These are phyloP conservation scores for Hylyphantes graminicola DNA, from an alignment of 1,140 invertebrate genomes.

Conservation along the genomic window DNA sequence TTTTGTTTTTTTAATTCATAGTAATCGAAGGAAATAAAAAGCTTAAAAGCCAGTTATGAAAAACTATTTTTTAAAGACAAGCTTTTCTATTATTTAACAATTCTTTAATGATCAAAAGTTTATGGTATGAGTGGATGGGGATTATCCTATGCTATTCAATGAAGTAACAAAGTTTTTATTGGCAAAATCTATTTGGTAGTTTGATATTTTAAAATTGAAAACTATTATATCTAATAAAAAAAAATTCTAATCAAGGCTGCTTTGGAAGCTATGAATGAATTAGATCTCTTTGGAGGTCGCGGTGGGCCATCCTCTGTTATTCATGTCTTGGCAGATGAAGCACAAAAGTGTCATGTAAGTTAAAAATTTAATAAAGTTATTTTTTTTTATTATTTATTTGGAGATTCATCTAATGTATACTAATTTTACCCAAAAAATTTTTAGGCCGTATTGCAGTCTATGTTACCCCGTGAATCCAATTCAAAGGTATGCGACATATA, in stretches of 20 bases:
- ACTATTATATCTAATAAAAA: no score
- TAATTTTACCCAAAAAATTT: conserved; percentile 40
- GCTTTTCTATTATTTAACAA: no score
- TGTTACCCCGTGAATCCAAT: conserved; percentile 97
- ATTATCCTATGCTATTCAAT: neutral
- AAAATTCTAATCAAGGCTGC: conserved; percentile 86
- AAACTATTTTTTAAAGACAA: no score
- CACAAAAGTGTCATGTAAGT: conserved; percentile 88
- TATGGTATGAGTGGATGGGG: neutral
- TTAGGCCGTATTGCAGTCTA: conserved; percentile 94
- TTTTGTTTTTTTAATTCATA: no score
- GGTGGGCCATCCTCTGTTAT: conserved; percentile 96
- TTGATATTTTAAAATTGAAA: no score
- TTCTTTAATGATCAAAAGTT: neutral
- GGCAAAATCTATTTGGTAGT: neutral
- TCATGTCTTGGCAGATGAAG: conserved; percentile 97
- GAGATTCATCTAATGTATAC: neutral
- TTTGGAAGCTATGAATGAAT: conserved; percentile 97
- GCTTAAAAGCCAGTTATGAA: no score
- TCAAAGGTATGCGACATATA: conserved; percentile 77
- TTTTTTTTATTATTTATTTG: neutral
- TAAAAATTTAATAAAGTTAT: neutral
- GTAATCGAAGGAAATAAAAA: no score
- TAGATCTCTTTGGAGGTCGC: conserved; percentile 97
- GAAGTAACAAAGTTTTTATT: neutral